Conservation (phyloP, 2,113 vertebrate genomes). For the Catharus minimus region DNA sequence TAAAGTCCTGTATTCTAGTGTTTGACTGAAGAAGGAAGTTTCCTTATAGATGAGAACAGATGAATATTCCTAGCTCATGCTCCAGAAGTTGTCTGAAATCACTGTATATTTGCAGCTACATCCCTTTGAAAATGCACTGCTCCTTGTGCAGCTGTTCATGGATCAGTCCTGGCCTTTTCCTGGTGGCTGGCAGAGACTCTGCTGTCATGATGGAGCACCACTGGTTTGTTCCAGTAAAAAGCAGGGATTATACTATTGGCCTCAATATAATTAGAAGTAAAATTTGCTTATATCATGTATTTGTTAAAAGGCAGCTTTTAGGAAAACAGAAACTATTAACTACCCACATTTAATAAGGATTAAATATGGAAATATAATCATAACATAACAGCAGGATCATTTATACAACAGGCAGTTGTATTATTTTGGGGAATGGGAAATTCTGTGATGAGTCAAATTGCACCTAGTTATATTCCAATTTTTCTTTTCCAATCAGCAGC, state of each 20-base stretch:
- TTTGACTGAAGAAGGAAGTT: not conserved
- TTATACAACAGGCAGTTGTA: not conserved
- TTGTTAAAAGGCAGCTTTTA: not conserved
- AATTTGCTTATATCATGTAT: not conserved
- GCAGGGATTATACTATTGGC: not conserved
- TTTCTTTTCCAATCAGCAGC: not conserved
- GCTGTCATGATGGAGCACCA: not conserved
- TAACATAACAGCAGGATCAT: not conserved
- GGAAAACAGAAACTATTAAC: not conserved
- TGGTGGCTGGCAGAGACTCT: not conserved
- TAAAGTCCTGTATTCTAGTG: not conserved
- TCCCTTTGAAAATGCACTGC: not conserved
- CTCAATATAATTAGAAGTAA: not conserved
- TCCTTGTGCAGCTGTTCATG: not conserved
- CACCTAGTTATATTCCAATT: not conserved
- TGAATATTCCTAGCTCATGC: rapidly evolving
- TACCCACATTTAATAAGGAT: not conserved
- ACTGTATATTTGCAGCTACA: not conserved
- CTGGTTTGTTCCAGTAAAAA: not conserved
- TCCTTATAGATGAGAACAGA: not conserved
- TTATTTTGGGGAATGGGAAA: not conserved
- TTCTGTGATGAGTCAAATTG: not conserved
- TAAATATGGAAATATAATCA: not conserved
- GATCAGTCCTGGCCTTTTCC: not conserved
- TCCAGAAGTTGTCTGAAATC: not conserved